Base-by-base conservation (phyloP, 2,797 vertebrate genomes). In the Falco novaeseelandiae region DNA sequence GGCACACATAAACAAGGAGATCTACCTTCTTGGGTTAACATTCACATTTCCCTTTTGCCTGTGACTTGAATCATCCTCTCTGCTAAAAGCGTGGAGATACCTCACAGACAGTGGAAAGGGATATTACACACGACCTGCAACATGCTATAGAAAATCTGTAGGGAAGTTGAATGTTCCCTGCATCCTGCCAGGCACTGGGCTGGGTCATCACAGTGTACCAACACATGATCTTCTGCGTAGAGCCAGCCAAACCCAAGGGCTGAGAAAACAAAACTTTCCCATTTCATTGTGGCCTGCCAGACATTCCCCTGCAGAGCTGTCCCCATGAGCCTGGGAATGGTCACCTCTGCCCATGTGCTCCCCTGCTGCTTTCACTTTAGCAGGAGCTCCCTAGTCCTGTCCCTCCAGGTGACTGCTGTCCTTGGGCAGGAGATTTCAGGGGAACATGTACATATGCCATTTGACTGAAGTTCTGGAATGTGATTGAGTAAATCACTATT, bases 61-160 rank as follows among this genome's bases (percentile, higher is more conserved):
- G 23, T 83, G 69, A 54, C n/a, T 23, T 63, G 48, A 78, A 32
- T 67, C n/a, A 44, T 23, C 9, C 0, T 44, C 26, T 40, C 52
- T 84, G 49, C 20, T 76, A 19, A n/a, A 79, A 92, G 25, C 22
- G 22, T 25, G 18, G 40, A 19, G 16, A 2, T 29, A 13, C 57
- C 54, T 54, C 36, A 18, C 48, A 62, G 27, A 14, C 44, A 38
- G 12, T 40, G 21, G 44, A 85, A 49, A 57, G 23, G 13, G 8
- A 27, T 67, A 59, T 48, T 72, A 25, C 22, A 29, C 7, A 9
- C 76, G 26, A 54, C 29, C 17, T 36, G 16, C 30, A 65, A 34
- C 0, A 1, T 30, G 13, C 11, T 0, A 0, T 1, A 65, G 22
- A 54, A 36, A 61, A 63, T 46, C 46, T 51, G 3, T 51, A 58